These are phyloP conservation scores for Colinus virginianus DNA, from an alignment of 2,113 vertebrate species.

Conservation along the genomic window DNA sequence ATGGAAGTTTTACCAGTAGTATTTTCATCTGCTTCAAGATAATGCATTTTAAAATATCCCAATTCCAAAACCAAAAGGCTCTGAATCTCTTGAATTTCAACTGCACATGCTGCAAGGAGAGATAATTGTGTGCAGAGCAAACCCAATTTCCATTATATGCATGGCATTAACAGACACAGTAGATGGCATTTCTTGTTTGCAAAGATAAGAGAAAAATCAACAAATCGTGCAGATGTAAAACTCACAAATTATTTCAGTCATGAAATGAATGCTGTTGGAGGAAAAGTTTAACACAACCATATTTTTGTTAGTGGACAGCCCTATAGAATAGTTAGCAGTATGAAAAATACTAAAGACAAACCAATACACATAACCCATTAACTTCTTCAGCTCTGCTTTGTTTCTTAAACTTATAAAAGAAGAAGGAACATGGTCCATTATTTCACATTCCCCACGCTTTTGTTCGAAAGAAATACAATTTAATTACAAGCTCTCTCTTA, in stretches of 20 bases:
- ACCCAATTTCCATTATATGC: not conserved
- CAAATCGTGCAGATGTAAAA: not conserved
- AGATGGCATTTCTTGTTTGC: not conserved
- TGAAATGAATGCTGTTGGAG: not conserved
- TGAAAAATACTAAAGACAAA: not conserved
- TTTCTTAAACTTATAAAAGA: not conserved
- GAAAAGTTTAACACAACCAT: not conserved
- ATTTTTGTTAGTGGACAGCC: not conserved
- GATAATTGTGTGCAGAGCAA: not conserved
- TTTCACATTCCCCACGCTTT: not conserved
- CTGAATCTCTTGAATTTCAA: not conserved
- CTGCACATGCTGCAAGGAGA: not conserved
- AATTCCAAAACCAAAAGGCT: slow-evolving; percentile 27
- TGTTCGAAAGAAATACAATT: not conserved
- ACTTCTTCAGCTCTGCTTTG: not conserved
- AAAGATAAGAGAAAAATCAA: not conserved
- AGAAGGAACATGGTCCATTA: not conserved
- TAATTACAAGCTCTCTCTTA: not conserved
- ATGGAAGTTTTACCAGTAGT: not conserved
- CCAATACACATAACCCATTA: not conserved
- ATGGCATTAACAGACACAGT: not conserved
- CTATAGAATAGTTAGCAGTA: not conserved
- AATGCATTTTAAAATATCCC: slow-evolving; percentile 27
- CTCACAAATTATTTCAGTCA: not conserved
- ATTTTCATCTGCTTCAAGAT: not conserved